Evolutionary conservation across 2,797 vertebrate genomes (phyloP).

Genomic region (Thaleichthys pacificus): DNA sequence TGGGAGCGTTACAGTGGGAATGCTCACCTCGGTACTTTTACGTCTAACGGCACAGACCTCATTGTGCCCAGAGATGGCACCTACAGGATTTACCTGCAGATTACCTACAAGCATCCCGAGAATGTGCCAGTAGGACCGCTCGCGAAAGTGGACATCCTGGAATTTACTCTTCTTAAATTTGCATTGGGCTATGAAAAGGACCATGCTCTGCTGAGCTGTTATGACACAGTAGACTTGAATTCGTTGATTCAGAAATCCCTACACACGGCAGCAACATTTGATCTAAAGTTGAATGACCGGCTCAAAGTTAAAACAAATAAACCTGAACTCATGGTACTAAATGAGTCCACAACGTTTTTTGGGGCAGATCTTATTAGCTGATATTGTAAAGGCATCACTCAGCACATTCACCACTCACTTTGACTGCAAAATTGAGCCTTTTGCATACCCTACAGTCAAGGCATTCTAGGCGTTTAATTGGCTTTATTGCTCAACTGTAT

Average conservation of each 20-base stretch:
- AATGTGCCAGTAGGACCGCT: no score
- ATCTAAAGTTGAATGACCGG: slow-evolving; percentile 1
- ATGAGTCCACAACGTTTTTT: slow-evolving; percentile 42
- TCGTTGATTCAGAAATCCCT: slow-evolving; percentile 3
- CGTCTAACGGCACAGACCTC: slow-evolving; percentile 41
- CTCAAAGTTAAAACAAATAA: slow-evolving; percentile 11
- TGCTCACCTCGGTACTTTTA: slow-evolving; percentile 45
- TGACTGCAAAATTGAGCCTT: background rate
- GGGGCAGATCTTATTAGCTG: slow-evolving; percentile 40
- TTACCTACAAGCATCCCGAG: slow-evolving; percentile 38
- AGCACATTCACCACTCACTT: background rate
- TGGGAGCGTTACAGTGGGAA: slow-evolving; percentile 22
- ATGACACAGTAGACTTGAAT: slow-evolving; percentile 16
- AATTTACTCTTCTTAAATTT: fast-evolving
- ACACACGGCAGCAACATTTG: slow-evolving; percentile 29
- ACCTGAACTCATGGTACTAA: background rate
- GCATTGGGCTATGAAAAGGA: fast-evolving
- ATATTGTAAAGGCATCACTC: background rate
- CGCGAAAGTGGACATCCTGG: background rate
- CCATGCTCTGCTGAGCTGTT: background rate
- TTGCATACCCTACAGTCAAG: background rate
- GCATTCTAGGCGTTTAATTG: background rate
- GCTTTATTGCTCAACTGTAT: background rate
- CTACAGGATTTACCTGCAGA: slow-evolving; percentile 63
- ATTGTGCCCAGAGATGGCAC: slow-evolving; percentile 39